A percentile compares a stretch with the other conserved stretches of the same genome.
Conservation (phyloP, 2,113 vertebrate species). For the Vanacampus margaritifer region DNA sequence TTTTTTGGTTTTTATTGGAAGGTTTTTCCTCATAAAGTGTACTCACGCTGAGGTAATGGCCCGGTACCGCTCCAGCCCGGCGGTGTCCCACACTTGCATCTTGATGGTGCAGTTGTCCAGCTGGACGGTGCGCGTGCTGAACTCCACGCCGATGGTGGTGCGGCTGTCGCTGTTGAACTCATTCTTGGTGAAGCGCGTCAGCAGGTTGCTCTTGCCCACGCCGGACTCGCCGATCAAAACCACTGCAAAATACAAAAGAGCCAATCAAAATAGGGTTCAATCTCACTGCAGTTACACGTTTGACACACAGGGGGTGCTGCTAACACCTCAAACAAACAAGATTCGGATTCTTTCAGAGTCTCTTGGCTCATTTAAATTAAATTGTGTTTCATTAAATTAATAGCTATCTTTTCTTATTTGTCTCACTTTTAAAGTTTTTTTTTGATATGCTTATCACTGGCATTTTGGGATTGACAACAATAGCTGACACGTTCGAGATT, state of each 20-base stretch:
- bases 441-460: no score
- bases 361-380: no score
- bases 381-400: no score
- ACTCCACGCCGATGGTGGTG: slow-evolving; percentile 95
- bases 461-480: no score
- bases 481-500: no score
- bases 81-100: slow-evolving; percentile 97
- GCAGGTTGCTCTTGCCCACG: slow-evolving; percentile 76
- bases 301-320: neutral
- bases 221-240: slow-evolving; percentile 87
- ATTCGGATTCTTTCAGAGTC: no score
- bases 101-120: slow-evolving; percentile 80
- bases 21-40: neutral
- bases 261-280: neutral
- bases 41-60: slow-evolving; percentile 96
- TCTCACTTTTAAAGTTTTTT: no score
- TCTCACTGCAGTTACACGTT: neutral
- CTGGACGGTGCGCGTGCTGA: slow-evolving; percentile 87
- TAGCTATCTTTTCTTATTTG: no score
- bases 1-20: no score
- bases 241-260: slow-evolving; percentile 62
- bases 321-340: neutral
- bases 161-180: slow-evolving; percentile 94
- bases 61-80: slow-evolving; percentile 90
- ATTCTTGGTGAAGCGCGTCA: slow-evolving; percentile 88